Base-by-base conservation (phyloP, 2,888 invertebrate species). In the Caenorhabditis japonica region DNA sequence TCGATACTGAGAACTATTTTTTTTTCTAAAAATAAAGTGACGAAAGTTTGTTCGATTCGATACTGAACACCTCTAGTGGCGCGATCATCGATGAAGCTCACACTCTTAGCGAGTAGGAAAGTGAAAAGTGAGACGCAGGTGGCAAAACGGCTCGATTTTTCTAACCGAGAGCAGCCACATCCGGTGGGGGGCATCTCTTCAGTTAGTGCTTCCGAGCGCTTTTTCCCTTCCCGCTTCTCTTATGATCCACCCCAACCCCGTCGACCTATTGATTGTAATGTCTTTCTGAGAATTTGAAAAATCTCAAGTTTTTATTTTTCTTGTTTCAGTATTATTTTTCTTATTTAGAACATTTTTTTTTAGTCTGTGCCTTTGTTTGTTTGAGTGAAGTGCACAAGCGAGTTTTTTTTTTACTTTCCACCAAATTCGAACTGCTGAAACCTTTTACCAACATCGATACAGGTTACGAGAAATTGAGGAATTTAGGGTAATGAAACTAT, bases 71-170 rank as follows among this genome's bases (percentile, higher is more conserved):
- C 55, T 19, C 27, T 15, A 33, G 23, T 25, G 47, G 62, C 41
- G 64, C 56, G 66, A 66, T 66, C 66, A 56, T 51, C 66, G 56
- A 66, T 66, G 51, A 44, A 51, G n/a, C n/a, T n/a, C n/a, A n/a
- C n/a, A n/a, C n/a, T n/a, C n/a, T 33, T 66, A 10, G 30, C 34
- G 47, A 33, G 41, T 55, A 56, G 47, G 43, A 66, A 64, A 46
- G 43, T 12, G 43, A 43, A 19, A 43, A 10, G 4, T 8, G 23
- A 43, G 43, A 43, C 43, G 43, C 21, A 43, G 43, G 19, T 5
- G 23, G 4, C 7, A 7, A 43, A 19, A 43, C 43, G 43, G 43
- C 47, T 8, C 47, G 46, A 51, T 51, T 56, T 49, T 56, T 56
- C 44, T 41, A 56, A 30, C 49, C 41, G 25, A 19, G 66, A 23